These are phyloP conservation scores for Lophotriccus pileatus DNA, from an alignment of 2,797 vertebrate species.

Conservation along the genomic window DNA sequence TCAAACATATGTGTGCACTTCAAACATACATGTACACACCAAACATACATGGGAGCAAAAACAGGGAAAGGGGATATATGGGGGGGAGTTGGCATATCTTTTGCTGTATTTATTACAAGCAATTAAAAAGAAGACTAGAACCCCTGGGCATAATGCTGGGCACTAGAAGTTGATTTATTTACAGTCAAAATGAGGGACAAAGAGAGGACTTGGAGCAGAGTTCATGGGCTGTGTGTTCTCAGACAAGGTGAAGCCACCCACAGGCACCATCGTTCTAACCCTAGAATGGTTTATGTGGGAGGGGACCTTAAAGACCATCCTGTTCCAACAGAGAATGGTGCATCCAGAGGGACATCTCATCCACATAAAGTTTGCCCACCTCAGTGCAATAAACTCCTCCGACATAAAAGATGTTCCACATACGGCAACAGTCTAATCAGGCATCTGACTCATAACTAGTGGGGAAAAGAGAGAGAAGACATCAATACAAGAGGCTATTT, in stretches of 20 bases:
- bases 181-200: background rate
- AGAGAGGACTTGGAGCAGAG: background rate
- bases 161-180: background rate
- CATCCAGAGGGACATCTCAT: background rate
- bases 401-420: background rate
- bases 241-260: background rate
- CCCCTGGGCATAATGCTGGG: background rate
- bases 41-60: background rate
- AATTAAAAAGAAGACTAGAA: background rate
- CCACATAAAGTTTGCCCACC: background rate
- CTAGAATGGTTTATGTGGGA: background rate
- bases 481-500: background rate
- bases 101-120: background rate
- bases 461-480: background rate
- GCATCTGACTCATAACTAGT: conserved; percentile 1
- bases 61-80: background rate
- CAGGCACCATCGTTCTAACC: accelerated
- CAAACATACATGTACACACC: background rate
- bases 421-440: background rate
- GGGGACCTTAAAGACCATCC: background rate
- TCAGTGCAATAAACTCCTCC: background rate
- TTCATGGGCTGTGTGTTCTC: background rate
- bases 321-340: accelerated
- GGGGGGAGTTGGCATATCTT: background rate
- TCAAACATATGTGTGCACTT: background rate